phyloP scores from a whole-genome alignment of 2,113 vertebrate genomes.

The Notarius quadriscutis region DNA sequence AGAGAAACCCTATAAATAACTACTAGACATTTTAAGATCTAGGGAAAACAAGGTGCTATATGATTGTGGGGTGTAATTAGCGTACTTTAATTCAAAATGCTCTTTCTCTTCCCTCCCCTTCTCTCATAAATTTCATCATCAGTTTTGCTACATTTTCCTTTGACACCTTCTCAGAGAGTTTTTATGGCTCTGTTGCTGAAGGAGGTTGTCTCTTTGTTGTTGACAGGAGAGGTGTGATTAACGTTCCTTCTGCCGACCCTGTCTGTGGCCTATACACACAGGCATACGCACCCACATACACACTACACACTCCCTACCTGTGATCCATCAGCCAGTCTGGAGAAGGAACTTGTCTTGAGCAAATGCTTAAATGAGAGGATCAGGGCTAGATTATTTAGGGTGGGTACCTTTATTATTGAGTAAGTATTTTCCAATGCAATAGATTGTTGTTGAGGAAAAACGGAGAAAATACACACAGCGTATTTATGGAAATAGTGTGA shows the following conservation, averaged over 20 bases:
- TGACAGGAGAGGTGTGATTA: slow-evolving; percentile 73
- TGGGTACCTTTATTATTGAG: slow-evolving; percentile 17
- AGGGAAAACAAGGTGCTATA: neutral
- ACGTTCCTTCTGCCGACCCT: slow-evolving; percentile 73
- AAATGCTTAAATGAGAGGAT: neutral
- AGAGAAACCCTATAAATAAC: slow-evolving; percentile 16
- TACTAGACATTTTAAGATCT: slow-evolving; percentile 7
- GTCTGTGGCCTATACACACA: slow-evolving; percentile 61
- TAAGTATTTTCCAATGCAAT: slow-evolving; percentile 25
- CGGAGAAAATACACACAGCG: slow-evolving; percentile 41
- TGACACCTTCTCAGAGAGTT: slow-evolving; percentile 61
- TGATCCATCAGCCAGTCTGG: slow-evolving; percentile 3
- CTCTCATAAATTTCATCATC: slow-evolving; percentile 63
- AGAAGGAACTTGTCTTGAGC: neutral
- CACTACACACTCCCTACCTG: neutral
- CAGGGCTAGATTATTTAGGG: neutral
- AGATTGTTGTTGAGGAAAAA: slow-evolving; percentile 20
- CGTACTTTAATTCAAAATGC: slow-evolving; percentile 12
- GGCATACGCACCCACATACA: slow-evolving; percentile 11
- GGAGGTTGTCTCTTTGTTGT: slow-evolving; percentile 67
- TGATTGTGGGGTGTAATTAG: slow-evolving; percentile 17
- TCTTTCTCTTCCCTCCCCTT: slow-evolving; percentile 34
- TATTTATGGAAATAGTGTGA: slow-evolving; percentile 70
- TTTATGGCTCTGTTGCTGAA: slow-evolving; percentile 49
- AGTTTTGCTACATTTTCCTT: slow-evolving; percentile 56